Evolutionary conservation across 2,113 vertebrate genomes (phyloP), one percentile per base, ranked within the genome.

Genomic region (Melospiza melodia): DNA sequence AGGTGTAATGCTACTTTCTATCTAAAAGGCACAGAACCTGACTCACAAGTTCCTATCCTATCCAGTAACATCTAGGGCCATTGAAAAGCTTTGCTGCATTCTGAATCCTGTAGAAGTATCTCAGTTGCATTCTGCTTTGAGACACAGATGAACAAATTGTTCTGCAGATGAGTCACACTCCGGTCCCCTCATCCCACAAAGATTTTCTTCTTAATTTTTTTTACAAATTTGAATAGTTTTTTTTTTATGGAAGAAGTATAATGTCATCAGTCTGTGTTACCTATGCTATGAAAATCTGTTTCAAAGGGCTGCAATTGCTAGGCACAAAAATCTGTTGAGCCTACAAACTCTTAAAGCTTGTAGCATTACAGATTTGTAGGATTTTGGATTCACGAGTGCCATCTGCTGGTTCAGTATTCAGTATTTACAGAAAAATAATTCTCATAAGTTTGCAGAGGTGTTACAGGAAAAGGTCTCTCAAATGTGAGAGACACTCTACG

Each of bases 391-490:
- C 63, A 39, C 5, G 71, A 90, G 55, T 90, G 94, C 94, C 96
- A 92, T 54, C 95, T 97, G 87, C 84, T 91, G 96, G 95, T 58
- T 78, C 57, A n/a, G 15, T 25, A 13, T 27, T 87, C 52, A 10
- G 17, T 88, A 4, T 37, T 89, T 49, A 62, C 61, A 76, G 78
- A 54, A 48, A 25, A 75, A 11, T 10, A 62, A 24, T 65, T 44
- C 21, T 63, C 21, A 2, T 6, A 31, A 2, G 0, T 11, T 48
- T 41, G 35, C 5, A 24, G 31, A 75, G 25, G 30, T 91, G 72
- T 33, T 49, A 21, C 22, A 69, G 57, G 14, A 48, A 81, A 81
- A 86, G n/a, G 23, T 93, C n/a, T 87, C 48, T 66, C 14, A 55
- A 30, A 33, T 6, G 18, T 77, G 49, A 63, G 39, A 41, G 22